phyloP scores from a whole-genome alignment of 2,888 invertebrate species.

The Cataglyphis cursor region DNA sequence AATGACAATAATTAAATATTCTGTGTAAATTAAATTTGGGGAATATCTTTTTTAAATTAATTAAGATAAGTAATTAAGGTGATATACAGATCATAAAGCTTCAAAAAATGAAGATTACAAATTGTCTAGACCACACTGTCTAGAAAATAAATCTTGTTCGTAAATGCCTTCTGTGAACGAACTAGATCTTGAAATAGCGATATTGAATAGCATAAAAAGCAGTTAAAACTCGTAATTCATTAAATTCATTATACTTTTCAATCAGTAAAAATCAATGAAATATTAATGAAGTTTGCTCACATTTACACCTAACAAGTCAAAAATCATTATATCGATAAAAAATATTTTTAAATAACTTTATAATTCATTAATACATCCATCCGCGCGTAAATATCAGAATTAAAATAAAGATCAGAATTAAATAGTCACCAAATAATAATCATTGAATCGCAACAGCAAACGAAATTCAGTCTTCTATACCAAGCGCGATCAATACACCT shows the following conservation, averaged over 20 bases:
- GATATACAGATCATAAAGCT: neutral
- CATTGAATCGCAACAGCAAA: neutral
- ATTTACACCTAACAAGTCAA: neutral
- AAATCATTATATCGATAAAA: neutral
- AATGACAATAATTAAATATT: neutral
- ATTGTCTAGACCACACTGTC: neutral
- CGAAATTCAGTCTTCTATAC: slow-evolving; percentile 19
- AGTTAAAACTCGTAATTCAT: neutral
- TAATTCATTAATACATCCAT: neutral
- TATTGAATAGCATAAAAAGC: neutral
- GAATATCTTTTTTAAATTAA: neutral
- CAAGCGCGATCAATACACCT: slow-evolving; percentile 61
- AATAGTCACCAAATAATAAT: slow-evolving; percentile 15
- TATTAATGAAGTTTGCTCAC: neutral
- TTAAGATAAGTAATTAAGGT: slow-evolving; percentile 5
- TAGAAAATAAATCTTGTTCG: neutral
- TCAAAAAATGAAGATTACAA: neutral
- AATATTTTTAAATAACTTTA: neutral
- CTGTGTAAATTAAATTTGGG: neutral
- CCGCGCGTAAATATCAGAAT: neutral
- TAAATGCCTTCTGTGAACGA: slow-evolving; percentile 5
- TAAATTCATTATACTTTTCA: neutral
- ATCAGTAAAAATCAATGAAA: neutral
- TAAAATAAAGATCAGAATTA: neutral
- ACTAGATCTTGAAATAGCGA: neutral